These are phyloP conservation scores for Brachyptera putata DNA, from an alignment of 2,888 invertebrate genomes.

Conservation along the genomic window DNA sequence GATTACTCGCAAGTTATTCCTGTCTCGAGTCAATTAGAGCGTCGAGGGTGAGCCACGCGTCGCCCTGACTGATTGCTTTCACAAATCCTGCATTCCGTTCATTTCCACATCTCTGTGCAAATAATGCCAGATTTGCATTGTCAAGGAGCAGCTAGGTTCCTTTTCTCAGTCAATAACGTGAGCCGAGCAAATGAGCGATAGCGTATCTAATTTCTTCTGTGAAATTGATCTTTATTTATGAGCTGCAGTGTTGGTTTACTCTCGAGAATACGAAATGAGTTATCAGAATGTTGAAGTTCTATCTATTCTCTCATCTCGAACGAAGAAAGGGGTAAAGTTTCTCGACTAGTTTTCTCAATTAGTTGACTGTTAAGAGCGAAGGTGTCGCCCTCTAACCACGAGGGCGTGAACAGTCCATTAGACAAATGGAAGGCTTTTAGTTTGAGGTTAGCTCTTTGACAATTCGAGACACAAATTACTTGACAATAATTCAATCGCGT, in stretches of 20 bases:
- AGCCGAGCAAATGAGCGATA: constrained; percentile 10
- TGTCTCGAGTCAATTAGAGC: not conserved
- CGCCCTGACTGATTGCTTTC: not conserved
- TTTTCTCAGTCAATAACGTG: constrained; percentile 11
- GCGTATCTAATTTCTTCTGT: constrained; percentile 15
- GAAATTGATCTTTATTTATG: constrained; percentile 20
- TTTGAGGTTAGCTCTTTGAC: not conserved
- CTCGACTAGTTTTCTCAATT: constrained; percentile 19
- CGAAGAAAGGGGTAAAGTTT: constrained; percentile 4
- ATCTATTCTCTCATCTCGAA: not conserved
- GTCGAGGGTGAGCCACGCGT: no score
- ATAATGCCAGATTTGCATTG: constrained; percentile 10
- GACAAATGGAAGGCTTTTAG: constrained; percentile 15
- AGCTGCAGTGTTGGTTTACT: constrained; percentile 11
- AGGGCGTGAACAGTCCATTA: constrained; percentile 16
- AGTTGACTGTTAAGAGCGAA: constrained; percentile 15
- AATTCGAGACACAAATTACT: not conserved
- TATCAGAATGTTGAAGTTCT: constrained; percentile 6
- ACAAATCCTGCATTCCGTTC: no score
- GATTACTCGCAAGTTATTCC: no score
- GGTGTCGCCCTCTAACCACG: constrained; percentile 4
- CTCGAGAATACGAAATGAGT: constrained; percentile 16
- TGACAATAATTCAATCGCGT: no score
- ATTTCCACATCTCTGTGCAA: not conserved
- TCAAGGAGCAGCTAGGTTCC: not conserved